Evolutionary conservation across 2,888 invertebrate genomes (phyloP).

Genomic region (Merodon equestris): DNA sequence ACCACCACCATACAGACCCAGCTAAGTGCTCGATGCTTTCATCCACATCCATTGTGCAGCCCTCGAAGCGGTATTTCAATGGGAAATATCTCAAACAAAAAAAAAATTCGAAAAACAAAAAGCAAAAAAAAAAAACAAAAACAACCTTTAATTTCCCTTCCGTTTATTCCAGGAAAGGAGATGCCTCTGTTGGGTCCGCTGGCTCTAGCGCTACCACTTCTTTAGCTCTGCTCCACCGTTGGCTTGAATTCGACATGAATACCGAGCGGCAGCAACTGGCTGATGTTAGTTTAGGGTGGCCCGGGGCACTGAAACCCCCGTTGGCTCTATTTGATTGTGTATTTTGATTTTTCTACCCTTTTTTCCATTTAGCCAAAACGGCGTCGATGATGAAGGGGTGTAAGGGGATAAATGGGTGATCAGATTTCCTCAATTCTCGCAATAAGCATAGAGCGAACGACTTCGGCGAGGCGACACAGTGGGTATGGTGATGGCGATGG

Average conservation of each 20-base stretch:
- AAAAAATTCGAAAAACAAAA: slow-evolving; percentile 43
- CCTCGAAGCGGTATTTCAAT: slow-evolving; percentile 48
- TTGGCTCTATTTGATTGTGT: slow-evolving; percentile 45
- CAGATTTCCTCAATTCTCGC: too few relatives aligned
- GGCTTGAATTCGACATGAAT: slow-evolving; percentile 61
- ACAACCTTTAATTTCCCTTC: slow-evolving; percentile 64
- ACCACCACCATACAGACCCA: slow-evolving; percentile 43
- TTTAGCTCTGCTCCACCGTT: slow-evolving; percentile 8
- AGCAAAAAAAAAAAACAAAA: slow-evolving; percentile 44
- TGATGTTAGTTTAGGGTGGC: slow-evolving; percentile 40
- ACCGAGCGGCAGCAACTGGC: slow-evolving; percentile 22
- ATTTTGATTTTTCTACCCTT: slow-evolving; percentile 14
- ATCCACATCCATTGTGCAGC: slow-evolving; percentile 45
- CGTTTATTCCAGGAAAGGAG: slow-evolving; percentile 58
- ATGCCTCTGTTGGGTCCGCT: slow-evolving; percentile 16
- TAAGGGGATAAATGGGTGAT: too few relatives aligned
- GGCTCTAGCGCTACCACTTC: slow-evolving; percentile 9
- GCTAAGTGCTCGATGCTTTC: slow-evolving; percentile 21
- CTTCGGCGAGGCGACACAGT: too few relatives aligned
- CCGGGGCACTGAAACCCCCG: slow-evolving; percentile 38
- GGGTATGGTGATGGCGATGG: too few relatives aligned
- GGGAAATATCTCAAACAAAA: slow-evolving; percentile 16
- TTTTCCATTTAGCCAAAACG: too few relatives aligned
- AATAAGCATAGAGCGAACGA: too few relatives aligned
- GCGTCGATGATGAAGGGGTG: too few relatives aligned